Base-by-base conservation (phyloP, 2,113 vertebrate genomes). In the Sardina pilchardus region DNA sequence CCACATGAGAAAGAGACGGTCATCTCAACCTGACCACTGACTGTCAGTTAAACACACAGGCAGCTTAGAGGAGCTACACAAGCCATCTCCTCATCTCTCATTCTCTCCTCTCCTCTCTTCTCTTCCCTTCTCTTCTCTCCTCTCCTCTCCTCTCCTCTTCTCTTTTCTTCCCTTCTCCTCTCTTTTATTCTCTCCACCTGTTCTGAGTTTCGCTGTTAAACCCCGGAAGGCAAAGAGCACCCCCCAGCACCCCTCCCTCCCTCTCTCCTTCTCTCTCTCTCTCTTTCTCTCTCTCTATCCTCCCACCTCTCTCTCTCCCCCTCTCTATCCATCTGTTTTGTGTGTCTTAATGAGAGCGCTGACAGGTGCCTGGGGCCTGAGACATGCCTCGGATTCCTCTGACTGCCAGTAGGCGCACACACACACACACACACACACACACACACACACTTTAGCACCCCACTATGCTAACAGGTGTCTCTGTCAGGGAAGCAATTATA, bases 331-430 rank as follows among this genome's bases (percentile, higher is more conserved):
- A 48, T 78, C 78, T 80, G 42, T 82, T 24, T 9, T 43, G 47
- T 81, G 17, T 53, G 71, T 59, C 26, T 50, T 12, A 42, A 82
- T 43, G 30, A 86, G 90, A 88, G 84, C 85, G 85, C 89, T 94
- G 94, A 94, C 94, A 91, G 91, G 89, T 89, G 93, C 95, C 92
- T 92, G 17, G 30, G 92, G 95, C 93, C 83, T 1, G 92, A 92
- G 88, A 88, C 96, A 97, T 97, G 91, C 95, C 95, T 92, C 85
- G 93, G 93, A 97, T 97, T 96, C 95, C 93, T 95, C 91, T 91
- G 91, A 90, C 89, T 50, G 39, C 92, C 88, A 90, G 92, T 91
- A 88, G 85, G 36, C 82, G 93, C 92, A 84, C 34, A 12, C 89
- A 81, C 83, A 89, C 91, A 83, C 91, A 92, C 92, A 86, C 42